Percentiles rank a stretch among this genome's conserved stretches.
phyloP scores from a whole-genome alignment of 2,888 invertebrate species.

The Rhingia campestris region DNA sequence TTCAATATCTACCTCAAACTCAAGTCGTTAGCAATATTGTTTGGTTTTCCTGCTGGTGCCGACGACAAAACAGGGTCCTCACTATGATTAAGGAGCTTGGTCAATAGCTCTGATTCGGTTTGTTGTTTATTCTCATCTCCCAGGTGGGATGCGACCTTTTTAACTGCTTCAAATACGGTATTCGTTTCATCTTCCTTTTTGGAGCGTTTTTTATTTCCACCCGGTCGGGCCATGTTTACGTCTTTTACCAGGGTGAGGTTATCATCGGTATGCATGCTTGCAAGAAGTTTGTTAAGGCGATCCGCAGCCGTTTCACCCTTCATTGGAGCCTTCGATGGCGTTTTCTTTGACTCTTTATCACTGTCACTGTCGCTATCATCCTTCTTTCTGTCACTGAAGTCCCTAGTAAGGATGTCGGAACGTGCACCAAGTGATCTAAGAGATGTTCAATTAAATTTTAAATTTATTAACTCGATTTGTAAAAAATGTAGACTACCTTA shows the following conservation, averaged over 20 bases:
- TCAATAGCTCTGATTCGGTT: slow-evolving; percentile 89
- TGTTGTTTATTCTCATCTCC: slow-evolving; percentile 86
- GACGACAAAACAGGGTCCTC: slow-evolving; percentile 15
- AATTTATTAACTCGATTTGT: background rate
- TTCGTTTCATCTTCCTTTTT: slow-evolving; percentile 75
- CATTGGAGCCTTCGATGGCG: slow-evolving; percentile 1
- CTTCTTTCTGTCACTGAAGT: slow-evolving; percentile 48
- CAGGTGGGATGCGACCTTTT: slow-evolving; percentile 87
- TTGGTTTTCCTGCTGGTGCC: background rate
- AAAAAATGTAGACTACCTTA: slow-evolving; percentile 24
- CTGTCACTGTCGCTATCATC: slow-evolving; percentile 64
- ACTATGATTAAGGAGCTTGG: slow-evolving; percentile 85
- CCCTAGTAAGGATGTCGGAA: slow-evolving; percentile 4
- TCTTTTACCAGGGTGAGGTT: slow-evolving; percentile 69
- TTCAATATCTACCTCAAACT: slow-evolving; percentile 77
- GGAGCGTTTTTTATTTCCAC: slow-evolving; percentile 76
- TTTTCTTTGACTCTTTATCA: slow-evolving; percentile 30
- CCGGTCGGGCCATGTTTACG: slow-evolving; percentile 78
- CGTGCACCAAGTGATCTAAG: slow-evolving; percentile 31
- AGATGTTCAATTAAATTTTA: background rate
- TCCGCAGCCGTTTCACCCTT: slow-evolving; percentile 78
- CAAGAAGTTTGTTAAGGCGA: slow-evolving; percentile 80
- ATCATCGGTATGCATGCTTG: slow-evolving; percentile 80
- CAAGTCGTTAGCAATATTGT: slow-evolving; percentile 74
- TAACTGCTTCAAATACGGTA: slow-evolving; percentile 85